Base-by-base conservation (phyloP, 2,888 invertebrate species). In the Lathronympha strigana region DNA sequence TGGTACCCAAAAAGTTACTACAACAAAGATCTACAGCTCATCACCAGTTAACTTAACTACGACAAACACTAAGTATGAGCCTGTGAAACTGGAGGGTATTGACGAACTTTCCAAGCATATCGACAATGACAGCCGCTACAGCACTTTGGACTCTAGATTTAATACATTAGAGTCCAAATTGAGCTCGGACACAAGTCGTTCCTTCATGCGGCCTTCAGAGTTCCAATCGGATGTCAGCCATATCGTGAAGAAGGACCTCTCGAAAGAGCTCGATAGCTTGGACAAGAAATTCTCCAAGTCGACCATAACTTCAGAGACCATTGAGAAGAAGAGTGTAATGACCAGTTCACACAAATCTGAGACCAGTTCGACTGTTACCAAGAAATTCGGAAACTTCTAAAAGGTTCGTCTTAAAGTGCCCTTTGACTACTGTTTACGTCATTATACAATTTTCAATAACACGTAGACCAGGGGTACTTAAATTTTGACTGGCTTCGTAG, bases 271-370 rank as follows among this genome's bases (percentile, higher is more conserved):
- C 0, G 94, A 95, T 47, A 90, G 88, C n/a, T 73, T 95, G 70
- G 95, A 95, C 69, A 94, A 94, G 72, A 94, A 93, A 73, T 94
- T 94, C 86, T 87, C 94, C 4, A 95, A 95, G 69, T 94, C 95
- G 71, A 94, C 95, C 0, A 93, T 94, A n/a, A 94, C 93, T 0
- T 94, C 95, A 51, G 95, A 95, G 70, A 93, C 94, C 0, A 93
- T 94, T 17, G 95, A 95, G 71, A 93, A 94, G 78, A 94, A 95
- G 75, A 95, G 94, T 0, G 93, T 95, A 0, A 94, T 94, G 77
- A 95, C 93, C 68, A 94, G 94, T 53, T 93, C 93, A 1, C 93
- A 93, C 64, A 93, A 93, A 68, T 93, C 93, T 0, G 93, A 93
- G 68, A 88, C 90, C 13, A 93, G 93, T 51, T 93, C 93, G 0